Evolutionary conservation across 2,888 invertebrate species (phyloP).

Genomic region (Dryobotodes eremita): DNA sequence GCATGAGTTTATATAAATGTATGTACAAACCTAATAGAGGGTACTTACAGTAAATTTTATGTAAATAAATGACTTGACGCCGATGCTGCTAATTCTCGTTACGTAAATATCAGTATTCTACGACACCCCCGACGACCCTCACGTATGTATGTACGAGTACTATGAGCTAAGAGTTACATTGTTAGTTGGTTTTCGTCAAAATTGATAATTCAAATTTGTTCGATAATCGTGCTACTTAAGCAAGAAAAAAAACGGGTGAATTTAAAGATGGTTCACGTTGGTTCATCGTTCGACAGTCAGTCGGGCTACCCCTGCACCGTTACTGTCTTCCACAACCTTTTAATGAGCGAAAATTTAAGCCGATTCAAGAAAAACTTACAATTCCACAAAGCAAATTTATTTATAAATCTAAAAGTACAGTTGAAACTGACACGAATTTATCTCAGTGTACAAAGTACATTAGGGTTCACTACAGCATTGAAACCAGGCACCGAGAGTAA

Average conservation of each 20-base stretch:
- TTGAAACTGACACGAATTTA: constrained; percentile 22
- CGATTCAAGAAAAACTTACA: background rate
- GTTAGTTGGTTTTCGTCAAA: background rate
- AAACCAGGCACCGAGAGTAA: constrained; percentile 39
- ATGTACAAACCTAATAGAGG: too few relatives aligned
- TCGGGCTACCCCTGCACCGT: background rate
- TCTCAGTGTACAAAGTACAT: constrained; percentile 16
- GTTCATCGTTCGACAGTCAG: too few relatives aligned
- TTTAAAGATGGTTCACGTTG: background rate
- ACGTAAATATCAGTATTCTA: background rate
- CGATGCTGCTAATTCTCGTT: background rate
- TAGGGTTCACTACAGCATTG: constrained; percentile 39
- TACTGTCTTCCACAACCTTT: background rate
- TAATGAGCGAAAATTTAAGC: background rate
- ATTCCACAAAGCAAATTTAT: background rate
- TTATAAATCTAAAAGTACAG: constrained; percentile 7
- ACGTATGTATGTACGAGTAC: too few relatives aligned
- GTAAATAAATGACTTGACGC: too few relatives aligned
- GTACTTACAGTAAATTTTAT: too few relatives aligned
- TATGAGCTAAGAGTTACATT: background rate
- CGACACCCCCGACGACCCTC: too few relatives aligned
- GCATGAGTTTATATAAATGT: too few relatives aligned
- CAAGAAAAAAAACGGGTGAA: background rate
- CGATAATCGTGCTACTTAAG: background rate
- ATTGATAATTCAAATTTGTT: background rate